Conservation (phyloP, 1,140 invertebrate species). For the Dreissena polymorpha region DNA sequence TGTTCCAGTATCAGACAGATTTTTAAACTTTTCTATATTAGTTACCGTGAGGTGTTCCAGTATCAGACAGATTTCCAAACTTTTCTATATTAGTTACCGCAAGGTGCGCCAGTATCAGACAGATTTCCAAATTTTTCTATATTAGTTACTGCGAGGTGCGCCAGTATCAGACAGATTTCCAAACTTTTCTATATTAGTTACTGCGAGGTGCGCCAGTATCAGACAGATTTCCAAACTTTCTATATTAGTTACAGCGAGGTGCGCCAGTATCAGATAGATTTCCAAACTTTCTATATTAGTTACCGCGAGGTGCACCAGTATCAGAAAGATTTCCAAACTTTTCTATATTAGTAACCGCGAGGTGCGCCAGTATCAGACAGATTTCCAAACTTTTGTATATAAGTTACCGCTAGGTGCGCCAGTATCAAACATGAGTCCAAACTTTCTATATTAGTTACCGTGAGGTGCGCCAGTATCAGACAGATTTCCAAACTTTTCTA, state of each 20-base stretch:
- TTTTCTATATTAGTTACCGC: slow-evolving; percentile 71
- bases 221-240: slow-evolving; percentile 69
- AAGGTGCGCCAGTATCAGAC: slow-evolving; percentile 76
- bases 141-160: slow-evolving; percentile 77
- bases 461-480: slow-evolving; percentile 76
- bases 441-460: slow-evolving; percentile 73
- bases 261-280: slow-evolving; percentile 70
- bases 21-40: too few species aligned
- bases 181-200: too few species aligned
- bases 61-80: slow-evolving; percentile 70
- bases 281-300: too few species aligned
- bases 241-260: slow-evolving; percentile 77
- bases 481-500: too few species aligned
- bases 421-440: slow-evolving; percentile 71
- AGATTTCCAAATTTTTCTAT: too few species aligned
- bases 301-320: slow-evolving; percentile 78
- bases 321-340: slow-evolving; percentile 67
- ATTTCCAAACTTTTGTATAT: too few species aligned
- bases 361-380: slow-evolving; percentile 73
- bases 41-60: slow-evolving; percentile 77
- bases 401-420: slow-evolving; percentile 76
- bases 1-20: slow-evolving; percentile 72
- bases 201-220: slow-evolving; percentile 76
- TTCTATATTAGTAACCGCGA: slow-evolving; percentile 76
- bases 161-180: slow-evolving; percentile 69